phyloP scores from a whole-genome alignment of 2,888 invertebrate genomes.

The Flabesymbios commensalis region DNA sequence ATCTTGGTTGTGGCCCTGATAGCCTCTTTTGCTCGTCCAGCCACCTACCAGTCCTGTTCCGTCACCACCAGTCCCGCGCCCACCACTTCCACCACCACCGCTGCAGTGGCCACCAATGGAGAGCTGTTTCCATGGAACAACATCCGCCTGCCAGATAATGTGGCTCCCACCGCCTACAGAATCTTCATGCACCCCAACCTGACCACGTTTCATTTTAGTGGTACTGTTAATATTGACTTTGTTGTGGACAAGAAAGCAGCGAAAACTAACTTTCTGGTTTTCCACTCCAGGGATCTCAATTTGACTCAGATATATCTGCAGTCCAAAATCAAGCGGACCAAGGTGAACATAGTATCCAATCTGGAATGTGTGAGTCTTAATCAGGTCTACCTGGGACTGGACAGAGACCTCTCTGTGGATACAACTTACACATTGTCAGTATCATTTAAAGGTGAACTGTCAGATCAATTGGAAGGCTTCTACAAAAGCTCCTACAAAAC shows the following conservation, averaged over 20 bases:
- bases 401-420: slow-evolving; percentile 6
- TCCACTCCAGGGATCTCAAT: slow-evolving; percentile 56
- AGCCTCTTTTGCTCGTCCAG: slow-evolving; percentile 87
- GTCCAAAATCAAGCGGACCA: slow-evolving; percentile 65
- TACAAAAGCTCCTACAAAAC: slow-evolving; percentile 35
- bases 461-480: slow-evolving; percentile 30
- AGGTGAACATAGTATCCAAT: slow-evolving; percentile 79
- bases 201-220: slow-evolving; percentile 85
- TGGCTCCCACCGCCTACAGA: slow-evolving; percentile 73
- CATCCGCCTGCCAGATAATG: slow-evolving; percentile 53
- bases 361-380: slow-evolving; percentile 76
- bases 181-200: slow-evolving; percentile 91
- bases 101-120: slow-evolving; percentile 42
- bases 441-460: slow-evolving; percentile 24
- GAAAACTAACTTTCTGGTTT: slow-evolving; percentile 58
- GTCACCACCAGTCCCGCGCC: background rate
- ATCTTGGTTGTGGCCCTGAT: slow-evolving; percentile 73
- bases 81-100: slow-evolving; percentile 8
- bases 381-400: slow-evolving; percentile 65
- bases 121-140: slow-evolving; percentile 55
- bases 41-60: background rate
- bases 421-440: slow-evolving; percentile 19
- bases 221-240: slow-evolving; percentile 64
- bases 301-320: slow-evolving; percentile 19
- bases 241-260: slow-evolving; percentile 35